Evolutionary conservation across 2,797 vertebrate genomes (phyloP), one percentile per base, ranked within the genome.

Genomic region (Rhyacichthys aspro): DNA sequence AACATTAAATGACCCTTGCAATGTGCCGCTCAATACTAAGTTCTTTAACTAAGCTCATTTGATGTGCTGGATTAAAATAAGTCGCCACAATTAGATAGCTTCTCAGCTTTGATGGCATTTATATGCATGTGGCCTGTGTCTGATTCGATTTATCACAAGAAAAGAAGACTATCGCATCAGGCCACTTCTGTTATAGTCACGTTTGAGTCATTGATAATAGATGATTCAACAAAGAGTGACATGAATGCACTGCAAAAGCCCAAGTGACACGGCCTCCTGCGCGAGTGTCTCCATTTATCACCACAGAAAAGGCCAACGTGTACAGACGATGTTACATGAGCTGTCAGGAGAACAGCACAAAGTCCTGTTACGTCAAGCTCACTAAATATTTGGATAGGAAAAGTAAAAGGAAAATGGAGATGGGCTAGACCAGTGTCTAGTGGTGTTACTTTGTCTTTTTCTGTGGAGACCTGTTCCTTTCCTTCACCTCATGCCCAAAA

Each of bases 161-260:
- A 46, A 50, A 57, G 67, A 47, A 53, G 48, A 71, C 59, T 64
- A 43, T 59, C 54, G 59, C 33, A 61, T 63, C 62, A 55, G 57
- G 45, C 39, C 17, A 44, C 23, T 59, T 59, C 55, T 62, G 60
- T 18, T 36, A 65, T 43, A 56, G 61, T 57, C 55, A 36, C 17
- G 59, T 56, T 66, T 56, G 28, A 70, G 60, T 71, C 53, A 42
- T 39, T 47, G 18, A 58, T 74, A 70, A 84, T 70, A 65, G 67
- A 58, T 67, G 70, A 60, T 33, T 33, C 63, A 73, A 79, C 74
- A 81, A 75, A 72, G 57, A 67, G 47, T 63, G 59, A 72, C 44
- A 61, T 59, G 59, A 82, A 75, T 38, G 71, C 74, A 53, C 66
- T 72, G 55, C 54, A 59, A 79, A 83, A 72, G 53, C 42, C 63